phyloP scores from a whole-genome alignment of 2,113 vertebrate genomes.

The Mustela nigripes region DNA sequence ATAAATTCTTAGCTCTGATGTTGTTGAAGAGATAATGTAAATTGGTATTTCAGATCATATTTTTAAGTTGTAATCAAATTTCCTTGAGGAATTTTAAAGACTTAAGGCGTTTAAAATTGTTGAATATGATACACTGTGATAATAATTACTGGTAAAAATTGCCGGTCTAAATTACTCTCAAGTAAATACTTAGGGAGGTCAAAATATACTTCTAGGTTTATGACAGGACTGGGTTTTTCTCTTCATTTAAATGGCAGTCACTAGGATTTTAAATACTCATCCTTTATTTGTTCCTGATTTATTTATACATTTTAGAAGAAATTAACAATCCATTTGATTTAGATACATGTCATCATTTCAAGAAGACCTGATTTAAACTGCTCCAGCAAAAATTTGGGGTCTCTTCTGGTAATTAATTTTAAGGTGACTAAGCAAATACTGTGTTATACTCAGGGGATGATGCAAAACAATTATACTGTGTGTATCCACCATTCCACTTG shows the following conservation, averaged over 20 bases:
- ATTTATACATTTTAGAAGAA: conserved; percentile 19
- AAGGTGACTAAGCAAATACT: neutral
- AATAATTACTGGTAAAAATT: neutral
- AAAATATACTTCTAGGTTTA: neutral
- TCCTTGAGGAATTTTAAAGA: neutral
- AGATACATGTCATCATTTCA: neutral
- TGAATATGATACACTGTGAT: neutral
- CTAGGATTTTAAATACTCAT: neutral
- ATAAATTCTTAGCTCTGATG: conserved; percentile 5
- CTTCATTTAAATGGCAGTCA: neutral
- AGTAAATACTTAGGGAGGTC: neutral
- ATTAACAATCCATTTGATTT: neutral
- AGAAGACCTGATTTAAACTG: conserved; percentile 7
- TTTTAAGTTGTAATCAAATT: conserved; percentile 30
- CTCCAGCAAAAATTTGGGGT: neutral
- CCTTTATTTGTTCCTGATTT: neutral
- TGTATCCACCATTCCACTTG: neutral
- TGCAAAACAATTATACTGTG: neutral
- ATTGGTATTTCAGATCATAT: neutral
- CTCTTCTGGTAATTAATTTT: neutral
- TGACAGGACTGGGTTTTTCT: neutral
- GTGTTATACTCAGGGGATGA: neutral
- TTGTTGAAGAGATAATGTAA: neutral
- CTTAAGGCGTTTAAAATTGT: neutral
- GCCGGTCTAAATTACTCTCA: neutral